Percentiles rank a stretch among this genome's conserved stretches.
These are phyloP conservation scores for Drosophila niveifrons DNA, from an alignment of 2,888 invertebrate species.

Conservation along the genomic window DNA sequence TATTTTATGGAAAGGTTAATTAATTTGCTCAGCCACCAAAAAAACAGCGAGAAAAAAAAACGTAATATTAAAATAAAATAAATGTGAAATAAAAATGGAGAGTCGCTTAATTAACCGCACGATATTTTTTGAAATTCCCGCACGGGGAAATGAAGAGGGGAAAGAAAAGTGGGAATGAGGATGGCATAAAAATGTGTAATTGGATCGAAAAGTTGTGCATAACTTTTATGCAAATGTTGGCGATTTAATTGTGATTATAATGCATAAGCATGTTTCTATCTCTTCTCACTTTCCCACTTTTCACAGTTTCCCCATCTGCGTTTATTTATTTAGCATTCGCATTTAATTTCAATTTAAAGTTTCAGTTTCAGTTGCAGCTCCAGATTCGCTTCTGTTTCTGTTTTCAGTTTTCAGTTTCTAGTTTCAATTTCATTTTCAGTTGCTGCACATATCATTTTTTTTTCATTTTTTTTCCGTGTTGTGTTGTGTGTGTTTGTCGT, in stretches of 20 bases:
- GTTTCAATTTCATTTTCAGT: conserved; percentile 8
- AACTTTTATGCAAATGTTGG: conserved; percentile 50
- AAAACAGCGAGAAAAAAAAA: conserved; percentile 5
- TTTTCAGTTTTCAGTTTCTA: conserved; percentile 8
- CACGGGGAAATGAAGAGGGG: conserved; percentile 1
- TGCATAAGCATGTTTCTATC: conserved; percentile 2
- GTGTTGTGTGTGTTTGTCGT: conserved; percentile 1
- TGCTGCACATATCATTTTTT: conserved; percentile 16
- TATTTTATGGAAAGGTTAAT: conserved; percentile 25
- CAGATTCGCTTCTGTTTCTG: conserved; percentile 2
- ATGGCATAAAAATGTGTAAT: conserved; percentile 43
- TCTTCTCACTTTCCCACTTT: conserved; percentile 1
- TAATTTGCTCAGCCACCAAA: conserved; percentile 28
- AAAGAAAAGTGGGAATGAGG: neutral
- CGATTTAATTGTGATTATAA: conserved; percentile 34
- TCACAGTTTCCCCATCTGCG: conserved; percentile 2
- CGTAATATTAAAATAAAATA: conserved; percentile 6
- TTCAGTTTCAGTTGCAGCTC: conserved; percentile 3
- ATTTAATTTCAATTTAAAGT: conserved; percentile 19
- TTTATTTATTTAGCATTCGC: conserved; percentile 4
- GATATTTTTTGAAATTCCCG: conserved; percentile 23
- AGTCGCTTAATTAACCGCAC: conserved; percentile 39
- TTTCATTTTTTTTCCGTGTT: neutral
- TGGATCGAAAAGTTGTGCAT: conserved; percentile 45
- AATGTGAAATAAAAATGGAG: conserved; percentile 15